Percentiles rank a stretch among this genome's conserved stretches.
These are phyloP conservation scores for Heteromurus nitidus DNA, from an alignment of 2,888 invertebrate species.

Conservation along the genomic window DNA sequence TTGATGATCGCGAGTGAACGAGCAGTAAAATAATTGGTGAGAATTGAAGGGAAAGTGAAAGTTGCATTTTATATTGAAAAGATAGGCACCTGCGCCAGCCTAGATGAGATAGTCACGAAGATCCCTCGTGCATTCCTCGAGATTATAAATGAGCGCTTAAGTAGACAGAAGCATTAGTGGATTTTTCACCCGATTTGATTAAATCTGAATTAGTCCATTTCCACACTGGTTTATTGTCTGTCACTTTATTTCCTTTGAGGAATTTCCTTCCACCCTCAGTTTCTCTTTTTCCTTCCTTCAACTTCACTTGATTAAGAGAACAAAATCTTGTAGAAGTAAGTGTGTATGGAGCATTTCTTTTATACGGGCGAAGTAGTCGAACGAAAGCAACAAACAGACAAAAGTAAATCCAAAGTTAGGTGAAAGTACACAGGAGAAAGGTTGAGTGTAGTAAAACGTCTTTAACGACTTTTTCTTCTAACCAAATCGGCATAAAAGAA, in stretches of 20 bases:
- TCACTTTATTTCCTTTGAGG: constrained; percentile 19
- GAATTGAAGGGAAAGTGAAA: neutral
- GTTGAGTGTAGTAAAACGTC: neutral
- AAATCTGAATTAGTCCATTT: constrained; percentile 43
- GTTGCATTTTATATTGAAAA: no score
- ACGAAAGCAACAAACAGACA: neutral
- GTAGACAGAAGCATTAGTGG: neutral
- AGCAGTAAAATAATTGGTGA: neutral
- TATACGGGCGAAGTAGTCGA: no score
- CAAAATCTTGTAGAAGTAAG: neutral
- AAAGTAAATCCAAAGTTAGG: neutral
- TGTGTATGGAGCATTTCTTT: no score
- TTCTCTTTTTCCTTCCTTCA: neutral
- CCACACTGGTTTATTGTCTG: constrained; percentile 21
- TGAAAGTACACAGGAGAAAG: neutral
- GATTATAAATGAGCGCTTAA: constrained; percentile 8
- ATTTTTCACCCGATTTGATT: constrained; percentile 43
- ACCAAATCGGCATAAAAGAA: no score
- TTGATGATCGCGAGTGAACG: neutral
- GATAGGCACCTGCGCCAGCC: no score
- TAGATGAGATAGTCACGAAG: no score
- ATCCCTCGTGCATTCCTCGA: no score
- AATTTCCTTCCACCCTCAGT: neutral
- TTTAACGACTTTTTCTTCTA: constrained; percentile 9
- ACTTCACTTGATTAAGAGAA: neutral